Evolutionary conservation across 30 jellyfish, hydroid and myxozoan genomes (phyloP), one percentile per base, ranked within the genome.

Genomic region (Morbakka virulenta): DNA sequence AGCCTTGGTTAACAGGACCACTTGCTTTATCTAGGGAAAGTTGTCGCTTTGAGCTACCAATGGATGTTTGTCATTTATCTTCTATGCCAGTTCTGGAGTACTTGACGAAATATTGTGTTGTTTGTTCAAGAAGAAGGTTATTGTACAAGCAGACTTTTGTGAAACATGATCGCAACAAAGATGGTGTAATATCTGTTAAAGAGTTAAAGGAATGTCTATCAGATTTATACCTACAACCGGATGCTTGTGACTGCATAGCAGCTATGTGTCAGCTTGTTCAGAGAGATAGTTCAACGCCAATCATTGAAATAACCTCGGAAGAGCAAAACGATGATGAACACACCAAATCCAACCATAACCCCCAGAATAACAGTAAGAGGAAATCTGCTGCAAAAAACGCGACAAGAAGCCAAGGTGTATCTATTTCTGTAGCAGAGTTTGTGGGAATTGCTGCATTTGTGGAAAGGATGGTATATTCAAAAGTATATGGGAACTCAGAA

Each of bases 1-100:
- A 84, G 61, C 84, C 95, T 25, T 84, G 95, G 95, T 84, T 84
- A 27, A 80, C 75, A 74, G 95, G 95, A 2, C 95, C 85, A 23
- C 25, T 84, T 61, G 95, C 95, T 35, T 49, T 84, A 34, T 84
- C 87, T 26, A 84, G 70, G 31, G 95, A 84, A 22, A 74, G 87
- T 25, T 57, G 87, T 63, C 95, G 95, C 17, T 84, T 84, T 47
- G 95, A 84, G 67, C 62, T 84, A 35, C 95, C 95, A 1, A 74
- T 84, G 87, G 95, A 84, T 66, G 68, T 76, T 1, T 28, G 77
- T 62, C 73, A 71, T 4, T 49, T 81, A 52, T 36, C 41, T 20
- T 26, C 35, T 12, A 81, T 81, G 79, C 12, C 64, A 2, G 80
- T 81, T 2, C 31, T 81, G 4, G 75, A 81, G 12, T 81, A 81